phyloP scores from a whole-genome alignment of 1,140 invertebrate species.

The Drosophila elegans region DNA sequence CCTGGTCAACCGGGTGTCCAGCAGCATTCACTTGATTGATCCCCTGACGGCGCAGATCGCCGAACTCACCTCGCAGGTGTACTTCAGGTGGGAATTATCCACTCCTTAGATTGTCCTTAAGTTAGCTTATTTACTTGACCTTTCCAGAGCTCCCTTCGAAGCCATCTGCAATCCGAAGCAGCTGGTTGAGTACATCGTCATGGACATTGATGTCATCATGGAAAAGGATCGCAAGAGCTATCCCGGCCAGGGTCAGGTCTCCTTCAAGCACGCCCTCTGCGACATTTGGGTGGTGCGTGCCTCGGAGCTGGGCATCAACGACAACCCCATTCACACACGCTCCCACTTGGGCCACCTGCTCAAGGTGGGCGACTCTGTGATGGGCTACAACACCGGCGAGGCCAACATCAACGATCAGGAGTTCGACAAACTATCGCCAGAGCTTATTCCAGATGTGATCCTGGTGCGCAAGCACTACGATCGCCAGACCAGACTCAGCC shows the following conservation, averaged over 20 bases:
- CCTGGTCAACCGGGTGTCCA: slow-evolving; percentile 95
- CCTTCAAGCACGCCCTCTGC: slow-evolving; percentile 94
- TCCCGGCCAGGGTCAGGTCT: slow-evolving; percentile 94
- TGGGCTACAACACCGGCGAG: slow-evolving; percentile 96
- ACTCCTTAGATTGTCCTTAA: too few relatives aligned
- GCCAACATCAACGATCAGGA: slow-evolving; percentile 95
- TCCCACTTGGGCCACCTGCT: slow-evolving; percentile 98
- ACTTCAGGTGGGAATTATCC: slow-evolving; percentile 88
- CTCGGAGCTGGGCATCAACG: slow-evolving; percentile 93
- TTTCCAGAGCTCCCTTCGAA: slow-evolving; percentile 89
- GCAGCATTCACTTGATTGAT: slow-evolving; percentile 96
- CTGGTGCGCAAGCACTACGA: slow-evolving; percentile 98
- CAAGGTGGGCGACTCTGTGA: slow-evolving; percentile 95
- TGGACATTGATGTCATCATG: slow-evolving; percentile 95
- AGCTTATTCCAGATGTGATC: slow-evolving; percentile 94
- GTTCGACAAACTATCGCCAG: slow-evolving; percentile 92
- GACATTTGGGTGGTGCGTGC: slow-evolving; percentile 97
- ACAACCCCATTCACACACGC: slow-evolving; percentile 93
- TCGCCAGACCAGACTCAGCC: slow-evolving; percentile 87
- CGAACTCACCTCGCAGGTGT: slow-evolving; percentile 92
- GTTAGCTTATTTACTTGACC: not conserved
- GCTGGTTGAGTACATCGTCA: slow-evolving; percentile 96
- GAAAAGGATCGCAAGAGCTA: slow-evolving; percentile 92
- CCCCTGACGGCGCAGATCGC: slow-evolving; percentile 96
- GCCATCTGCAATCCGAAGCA: slow-evolving; percentile 96